Evolutionary conservation across 2,113 vertebrate species (phyloP), one percentile per base, ranked within the genome.

Genomic region (Maccullochella peelii): DNA sequence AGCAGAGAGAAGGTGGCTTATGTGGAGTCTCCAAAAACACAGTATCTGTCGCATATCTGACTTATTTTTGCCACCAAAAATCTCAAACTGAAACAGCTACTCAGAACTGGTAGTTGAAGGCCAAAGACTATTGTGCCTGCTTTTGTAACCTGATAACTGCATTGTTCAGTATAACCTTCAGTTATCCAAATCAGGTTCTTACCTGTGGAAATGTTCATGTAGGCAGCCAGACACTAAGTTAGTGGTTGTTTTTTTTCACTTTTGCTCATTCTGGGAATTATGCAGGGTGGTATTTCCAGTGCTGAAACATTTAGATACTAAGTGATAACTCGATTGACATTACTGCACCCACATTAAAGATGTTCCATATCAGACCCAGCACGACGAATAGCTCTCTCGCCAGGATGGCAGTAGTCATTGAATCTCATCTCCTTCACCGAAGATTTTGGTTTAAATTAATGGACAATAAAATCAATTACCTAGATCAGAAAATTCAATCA

Each of bases 401-500:
- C 12, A n/a, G 70, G 54, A 72, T 65, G 77, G 79, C 86, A 87
- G 84, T 75, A 84, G 52, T 71, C 69, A 73, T 1, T 69, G 83
- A 79, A 59, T 78, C 66, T 80, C 67, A 67, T 18, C 30, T 47
- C 40, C 74, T 80, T 33, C 9, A 23, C 52, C 0, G 25, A 59
- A 85, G 68, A 88, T 86, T 91, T 87, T 69, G 79, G 44, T 89
- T 88, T 54, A 81, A 91, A 91, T 90, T 57, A 94, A 93, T 93
- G 90, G 92, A 93, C 90, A 94, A 91, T 94, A 93, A 92, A 94
- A 93, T 93, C 85, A 93, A 93, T 94, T 91, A 91, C 80, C 79
- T 82, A 89, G 82, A 93, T 94, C 90, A 86, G 91, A 94, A 89
- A 80, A 86, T 84, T 89, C 73, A 93, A 91, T 94, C 92, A 90